A percentile compares a stretch with the other conserved stretches of the same genome.
Conservation (phyloP, 1,140 invertebrate genomes). For the Leptinotarsa defecta region DNA sequence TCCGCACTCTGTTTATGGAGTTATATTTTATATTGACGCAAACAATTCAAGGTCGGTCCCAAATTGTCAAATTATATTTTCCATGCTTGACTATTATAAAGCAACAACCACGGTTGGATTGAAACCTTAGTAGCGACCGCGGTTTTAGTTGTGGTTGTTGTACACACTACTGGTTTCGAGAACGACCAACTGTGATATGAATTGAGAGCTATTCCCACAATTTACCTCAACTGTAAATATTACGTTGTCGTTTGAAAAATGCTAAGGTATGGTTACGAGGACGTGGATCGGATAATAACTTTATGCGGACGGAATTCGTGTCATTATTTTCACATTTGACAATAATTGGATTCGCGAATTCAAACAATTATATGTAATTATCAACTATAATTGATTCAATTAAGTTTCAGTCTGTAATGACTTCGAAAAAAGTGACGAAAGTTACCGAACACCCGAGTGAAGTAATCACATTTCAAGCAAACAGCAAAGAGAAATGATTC, state of each 20-base stretch:
- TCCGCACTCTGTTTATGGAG: too few relatives aligned
- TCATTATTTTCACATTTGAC: conserved; percentile 3
- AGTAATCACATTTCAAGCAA: too few relatives aligned
- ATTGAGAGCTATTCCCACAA: conserved; percentile 1
- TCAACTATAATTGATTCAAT: background rate
- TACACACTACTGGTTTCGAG: background rate
- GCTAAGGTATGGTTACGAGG: background rate
- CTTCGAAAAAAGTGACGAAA: too few relatives aligned
- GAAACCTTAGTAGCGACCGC: background rate
- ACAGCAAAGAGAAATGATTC: too few relatives aligned
- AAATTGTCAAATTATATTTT: too few relatives aligned
- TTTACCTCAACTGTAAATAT: conserved; percentile 6
- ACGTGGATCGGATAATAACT: background rate
- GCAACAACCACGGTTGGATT: background rate
- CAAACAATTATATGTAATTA: background rate
- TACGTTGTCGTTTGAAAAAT: conserved; percentile 4
- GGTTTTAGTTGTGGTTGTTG: background rate
- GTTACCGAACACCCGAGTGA: too few relatives aligned
- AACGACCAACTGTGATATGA: background rate
- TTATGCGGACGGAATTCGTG: background rate
- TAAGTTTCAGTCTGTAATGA: background rate
- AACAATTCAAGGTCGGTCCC: too few relatives aligned
- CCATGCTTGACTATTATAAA: too few relatives aligned
- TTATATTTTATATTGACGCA: too few relatives aligned
- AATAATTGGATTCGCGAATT: background rate